Percentiles rank a stretch among this genome's conserved stretches.
Conservation (phyloP, 2,797 vertebrate species). For the Rhadinocentrus ornatus region DNA sequence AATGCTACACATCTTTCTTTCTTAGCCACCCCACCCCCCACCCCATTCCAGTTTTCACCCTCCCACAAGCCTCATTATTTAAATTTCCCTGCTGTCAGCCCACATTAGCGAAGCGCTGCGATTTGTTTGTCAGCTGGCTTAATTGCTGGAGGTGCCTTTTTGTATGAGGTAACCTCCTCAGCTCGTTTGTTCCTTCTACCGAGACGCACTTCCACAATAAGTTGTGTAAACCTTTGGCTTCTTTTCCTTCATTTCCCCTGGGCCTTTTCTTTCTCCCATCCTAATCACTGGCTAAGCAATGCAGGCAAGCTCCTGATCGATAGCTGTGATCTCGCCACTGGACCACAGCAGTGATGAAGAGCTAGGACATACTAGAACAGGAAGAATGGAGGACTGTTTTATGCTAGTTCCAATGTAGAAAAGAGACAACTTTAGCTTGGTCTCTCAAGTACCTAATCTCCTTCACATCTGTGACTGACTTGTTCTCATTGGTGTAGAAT, state of each 20-base stretch:
- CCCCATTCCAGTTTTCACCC: constrained; percentile 53
- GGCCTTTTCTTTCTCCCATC: constrained; percentile 28
- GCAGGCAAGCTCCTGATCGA: constrained; percentile 69
- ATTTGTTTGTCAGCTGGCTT: constrained; percentile 85
- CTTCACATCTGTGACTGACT: background rate
- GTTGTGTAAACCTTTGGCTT: constrained; percentile 71
- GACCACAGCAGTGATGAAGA: constrained; percentile 73
- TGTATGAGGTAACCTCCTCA: constrained; percentile 82
- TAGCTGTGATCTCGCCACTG: constrained; percentile 64
- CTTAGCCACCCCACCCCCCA: constrained; percentile 27
- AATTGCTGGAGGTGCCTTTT: constrained; percentile 86
- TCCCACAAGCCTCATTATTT: constrained; percentile 84
- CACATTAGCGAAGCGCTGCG: constrained; percentile 80
- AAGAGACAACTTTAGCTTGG: constrained; percentile 18
- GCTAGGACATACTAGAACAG: constrained; percentile 58
- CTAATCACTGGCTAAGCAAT: constrained; percentile 64
- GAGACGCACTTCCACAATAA: constrained; percentile 69
- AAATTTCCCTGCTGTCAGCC: constrained; percentile 87
- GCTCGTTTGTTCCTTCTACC: constrained; percentile 76
- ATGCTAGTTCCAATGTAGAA: constrained; percentile 27
- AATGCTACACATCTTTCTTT: constrained; percentile 78
- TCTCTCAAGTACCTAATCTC: constrained; percentile 1
- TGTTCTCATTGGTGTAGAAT: background rate
- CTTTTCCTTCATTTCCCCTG: constrained; percentile 45
- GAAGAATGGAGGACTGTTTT: constrained; percentile 38